Evolutionary conservation across 2,797 vertebrate genomes (phyloP), one percentile per base, ranked within the genome.

Genomic region (Labeo calbasu): DNA sequence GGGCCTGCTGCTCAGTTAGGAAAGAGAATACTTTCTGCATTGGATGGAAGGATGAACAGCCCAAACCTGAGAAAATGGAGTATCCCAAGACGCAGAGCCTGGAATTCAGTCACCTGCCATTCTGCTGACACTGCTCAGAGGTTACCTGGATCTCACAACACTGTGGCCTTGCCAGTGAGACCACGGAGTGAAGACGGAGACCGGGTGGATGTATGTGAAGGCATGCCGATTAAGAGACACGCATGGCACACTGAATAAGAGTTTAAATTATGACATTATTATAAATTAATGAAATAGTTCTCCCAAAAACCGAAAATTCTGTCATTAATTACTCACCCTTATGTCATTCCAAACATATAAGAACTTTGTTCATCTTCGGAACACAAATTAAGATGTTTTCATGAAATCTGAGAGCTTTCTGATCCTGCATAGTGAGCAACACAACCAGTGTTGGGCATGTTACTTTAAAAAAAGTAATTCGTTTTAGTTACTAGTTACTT

Each of bases 221-320:
- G 92, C 19, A 61, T 93, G 68, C 95, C 94, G 2, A 85, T 94
- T 46, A 96, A 95, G 85, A 95, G 94, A 84, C 95, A 86, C 75
- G 96, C 96, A 13, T 96, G 96, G 96, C 92, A 93, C 66, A 88
- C 84, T 14, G 94, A 95, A 71, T 36, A 66, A 78, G 43, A 61
- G 2, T 15, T 21, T 68, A 9, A 73, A 21, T 4, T 21, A 51
- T n/a, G 8, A n/a, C 51, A 46, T 17, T 32, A 3, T 25, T 17
- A 5, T 61, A 2, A 2, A 43, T 40, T 43, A 43, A 43, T 36
- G 32, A 4, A 36, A 36, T 4, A 36, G 32, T 36, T 36, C 32
- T 4, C 32, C 32, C 32, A 36, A 36, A 36, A 36, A 36, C 5
- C 5, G 32, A 43, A 43, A 9, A 9, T 46, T 46, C 43, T 10